Conservation (phyloP, 1,140 invertebrate genomes). For the Drosophila suzukii region DNA sequence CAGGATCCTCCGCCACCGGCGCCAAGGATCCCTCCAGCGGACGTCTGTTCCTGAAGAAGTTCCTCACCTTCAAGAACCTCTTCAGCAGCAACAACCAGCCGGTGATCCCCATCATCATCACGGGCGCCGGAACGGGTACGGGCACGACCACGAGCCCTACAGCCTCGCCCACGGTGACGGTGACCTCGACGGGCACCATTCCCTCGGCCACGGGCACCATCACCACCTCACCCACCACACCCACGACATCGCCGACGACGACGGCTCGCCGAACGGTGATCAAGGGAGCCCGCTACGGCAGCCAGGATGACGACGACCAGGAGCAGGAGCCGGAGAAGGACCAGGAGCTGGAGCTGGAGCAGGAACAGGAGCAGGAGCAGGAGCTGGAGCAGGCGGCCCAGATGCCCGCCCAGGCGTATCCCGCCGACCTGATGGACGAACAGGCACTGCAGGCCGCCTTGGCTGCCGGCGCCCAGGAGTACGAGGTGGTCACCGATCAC, state of each 20-base stretch:
- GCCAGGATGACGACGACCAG: neutral
- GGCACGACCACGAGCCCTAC: neutral
- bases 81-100: slow-evolving; percentile 67
- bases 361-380: slow-evolving; percentile 7
- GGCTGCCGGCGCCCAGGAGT: slow-evolving; percentile 76
- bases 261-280: neutral
- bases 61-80: slow-evolving; percentile 75
- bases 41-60: slow-evolving; percentile 75
- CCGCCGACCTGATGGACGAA: slow-evolving; percentile 64
- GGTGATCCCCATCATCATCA: slow-evolving; percentile 75
- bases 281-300: slow-evolving; percentile 13
- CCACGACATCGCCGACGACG: slow-evolving; percentile 3
- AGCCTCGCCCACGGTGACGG: slow-evolving; percentile 24
- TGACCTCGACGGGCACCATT: slow-evolving; percentile 64
- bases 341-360: slow-evolving; percentile 10
- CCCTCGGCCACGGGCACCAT: slow-evolving; percentile 66
- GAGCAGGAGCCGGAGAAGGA: slow-evolving; percentile 13
- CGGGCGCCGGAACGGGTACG: slow-evolving; percentile 32
- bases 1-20: neutral
- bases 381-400: slow-evolving; percentile 21
- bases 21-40: slow-evolving; percentile 71
- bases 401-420: slow-evolving; percentile 26
- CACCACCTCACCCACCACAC: slow-evolving; percentile 39
- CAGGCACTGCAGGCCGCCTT: slow-evolving; percentile 72
- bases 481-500: slow-evolving; percentile 66